Base-by-base conservation (phyloP, 2,113 vertebrate genomes). In the Calonectris borealis region DNA sequence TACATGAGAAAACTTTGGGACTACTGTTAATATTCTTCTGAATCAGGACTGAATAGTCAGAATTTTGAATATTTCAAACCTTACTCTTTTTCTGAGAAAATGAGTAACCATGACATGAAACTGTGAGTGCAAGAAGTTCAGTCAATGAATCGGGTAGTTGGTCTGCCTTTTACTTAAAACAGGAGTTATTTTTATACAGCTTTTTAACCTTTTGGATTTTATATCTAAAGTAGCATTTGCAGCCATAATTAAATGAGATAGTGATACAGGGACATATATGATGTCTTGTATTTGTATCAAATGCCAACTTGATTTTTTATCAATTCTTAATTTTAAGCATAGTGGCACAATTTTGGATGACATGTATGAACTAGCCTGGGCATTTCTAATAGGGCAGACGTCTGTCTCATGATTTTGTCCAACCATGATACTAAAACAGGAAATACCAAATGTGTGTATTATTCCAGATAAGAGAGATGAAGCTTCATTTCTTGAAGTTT, bases 51-150 rank as follows among this genome's bases (percentile, higher is more conserved):
- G n/a, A 89, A 26, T 48, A 87, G 16, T 65, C 36, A 83, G 51
- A 90, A 51, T 54, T 62, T 34, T 46, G 54, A 83, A 9, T 85
- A n/a, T 72, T 72, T 87, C 27, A 85, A 48, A 44, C 12, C 4
- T 88, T 55, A 3, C 2, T 69, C 3, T 44, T 69, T 66, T 81
- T 40, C 65, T 52, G 24, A 83, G 54, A 42, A 51, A 83, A 81
- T 38, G 9, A 51, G 10, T 83, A 48, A 49, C 13, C 7, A 1
- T 40, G 44, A 16, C 6, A 24, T 0, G 1, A 54, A 61, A 31
- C 21, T 19, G n/a, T 25, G 44, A 79, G 46, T 49, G 27, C 55
- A 83, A 36, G 25, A 44, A 85, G 42, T 49, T 82, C 2, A 4
- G 20, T 21, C 21, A n/a, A 6, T 36, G 55, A 27, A 8, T 44